Evolutionary conservation across 2,797 vertebrate species (phyloP), one percentile per base, ranked within the genome.

Genomic region (Dallia pectoralis): DNA sequence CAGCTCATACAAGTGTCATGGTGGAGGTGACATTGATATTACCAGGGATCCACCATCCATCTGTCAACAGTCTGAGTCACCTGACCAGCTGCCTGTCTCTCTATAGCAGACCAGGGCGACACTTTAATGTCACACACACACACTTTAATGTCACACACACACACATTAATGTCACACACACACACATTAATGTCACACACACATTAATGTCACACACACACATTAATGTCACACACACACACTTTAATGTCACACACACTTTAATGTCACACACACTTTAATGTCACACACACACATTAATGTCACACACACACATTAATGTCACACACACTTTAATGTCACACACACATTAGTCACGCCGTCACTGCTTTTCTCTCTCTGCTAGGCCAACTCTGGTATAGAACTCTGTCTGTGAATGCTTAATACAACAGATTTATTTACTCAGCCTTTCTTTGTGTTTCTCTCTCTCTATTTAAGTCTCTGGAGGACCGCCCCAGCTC

Each of bases 401-500:
- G 53, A 9, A 12, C n/a, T 4, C 22, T 56, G n/a, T 2, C 22
- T 56, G 22, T 25, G 11, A 9, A 11, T 22, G 11, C 11, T 25
- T 2, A 22, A 16, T 51, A 4, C n/a, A 25, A 6, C 48, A 18
- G 29, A 27, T 19, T 1, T 44, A 27, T 14, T 40, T 16, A 11
- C 66, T 48, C 53, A 30, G 18, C 30, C 22, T 33, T 29, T 25
- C 67, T 33, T 47, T 49, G 14, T 36, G 6, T 51, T n/a, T 74
- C 22, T 69, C 19, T 65, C 51, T 29, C 15, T 64, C 53, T 47
- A 11, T 67, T 5, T 71, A 78, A 99, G 97, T 97, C 95, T 0
- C 89, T 99, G 87, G 97, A 98, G 85, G 97, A 99, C 74, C 96
- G 97, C 29, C 97, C 97, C 77, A 96, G 95, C 85, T 98, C 97